Base-by-base conservation (phyloP, 1,140 invertebrate genomes). In the Macrobrachium nipponense region DNA sequence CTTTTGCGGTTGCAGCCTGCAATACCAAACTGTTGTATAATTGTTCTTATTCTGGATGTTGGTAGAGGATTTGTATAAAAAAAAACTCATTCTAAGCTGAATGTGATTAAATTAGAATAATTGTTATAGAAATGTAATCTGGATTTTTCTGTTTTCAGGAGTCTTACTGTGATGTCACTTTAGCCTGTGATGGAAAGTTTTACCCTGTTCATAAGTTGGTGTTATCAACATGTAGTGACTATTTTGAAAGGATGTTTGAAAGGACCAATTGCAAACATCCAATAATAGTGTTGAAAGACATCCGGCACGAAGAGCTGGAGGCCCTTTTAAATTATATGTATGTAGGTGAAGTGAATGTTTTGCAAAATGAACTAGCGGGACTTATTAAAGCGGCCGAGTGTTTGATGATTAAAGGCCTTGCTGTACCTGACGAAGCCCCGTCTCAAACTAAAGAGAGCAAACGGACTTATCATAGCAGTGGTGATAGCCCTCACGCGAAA, bases 181-280 rank as follows among this genome's bases (percentile, higher is more conserved):
- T 86, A 68, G 83, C 83, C 76, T 86, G 83, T 80, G 83, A 86
- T 80, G 83, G 83, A 72, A 86, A 86, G 36, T 86, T 86, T 68
- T 86, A 86, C 61, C 83, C 83, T 73, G 83, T 86, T 23, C 83
- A 86, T 75, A 86, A 86, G 62, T 77, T 86, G 83, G 83, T 86
- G 20, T 80, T 86, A 80, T 79, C 83, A 86, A 86, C 83, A 73
- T 86, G 83, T 73, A 86, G 83, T 86, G 83, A 86, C 73, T 86
- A 86, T 36, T 86, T 86, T 80, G 83, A 86, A 86, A 76, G 80
- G n/a, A 86, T 86, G 83, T 86, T 86, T 80, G 83, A 86, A 79
- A 80, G 83, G 83, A 86, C 83, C 79, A 86, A 86, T 68, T 86
- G 83, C 73, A 86, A 86, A 70, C 83, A 86, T 73, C 83, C 83